Conservation (phyloP, 2,113 vertebrate genomes). For the Podarcis cretensis region DNA sequence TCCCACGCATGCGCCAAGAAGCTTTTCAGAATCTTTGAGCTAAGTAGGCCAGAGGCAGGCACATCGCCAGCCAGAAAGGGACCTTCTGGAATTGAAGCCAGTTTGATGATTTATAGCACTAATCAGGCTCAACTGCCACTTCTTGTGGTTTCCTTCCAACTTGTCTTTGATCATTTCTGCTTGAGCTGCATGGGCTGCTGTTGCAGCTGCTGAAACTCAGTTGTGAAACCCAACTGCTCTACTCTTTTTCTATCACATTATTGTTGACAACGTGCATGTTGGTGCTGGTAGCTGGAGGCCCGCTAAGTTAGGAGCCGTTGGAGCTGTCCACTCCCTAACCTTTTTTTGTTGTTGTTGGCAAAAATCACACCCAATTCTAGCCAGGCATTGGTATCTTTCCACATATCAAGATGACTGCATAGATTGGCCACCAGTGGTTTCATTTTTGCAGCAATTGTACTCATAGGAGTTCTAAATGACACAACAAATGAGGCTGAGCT, state of each 20-base stretch:
- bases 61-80: slow-evolving; percentile 48
- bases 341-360: neutral
- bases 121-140: slow-evolving; percentile 75
- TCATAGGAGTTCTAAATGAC: neutral
- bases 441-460: neutral
- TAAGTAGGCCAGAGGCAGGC: slow-evolving; percentile 56
- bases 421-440: neutral
- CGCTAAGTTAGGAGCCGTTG: neutral
- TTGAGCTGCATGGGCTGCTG: slow-evolving; percentile 32
- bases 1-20: slow-evolving; percentile 54
- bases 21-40: slow-evolving; percentile 63
- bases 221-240: slow-evolving; percentile 53
- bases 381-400: neutral
- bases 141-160: slow-evolving; percentile 74
- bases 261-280: slow-evolving; percentile 24
- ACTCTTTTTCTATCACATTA: slow-evolving; percentile 16
- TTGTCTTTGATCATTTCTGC: slow-evolving; percentile 62
- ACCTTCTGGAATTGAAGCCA: slow-evolving; percentile 64
- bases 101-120: slow-evolving; percentile 76
- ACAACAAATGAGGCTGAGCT: neutral
- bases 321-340: neutral
- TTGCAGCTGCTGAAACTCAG: slow-evolving; percentile 51
- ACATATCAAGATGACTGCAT: no score
- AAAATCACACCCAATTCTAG: neutral
- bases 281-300: slow-evolving; percentile 5